These are phyloP conservation scores for Cliona cf. orientalis DNA, from an alignment of 37 sponge, comb jelly and placozoan species.

Conservation along the genomic window DNA sequence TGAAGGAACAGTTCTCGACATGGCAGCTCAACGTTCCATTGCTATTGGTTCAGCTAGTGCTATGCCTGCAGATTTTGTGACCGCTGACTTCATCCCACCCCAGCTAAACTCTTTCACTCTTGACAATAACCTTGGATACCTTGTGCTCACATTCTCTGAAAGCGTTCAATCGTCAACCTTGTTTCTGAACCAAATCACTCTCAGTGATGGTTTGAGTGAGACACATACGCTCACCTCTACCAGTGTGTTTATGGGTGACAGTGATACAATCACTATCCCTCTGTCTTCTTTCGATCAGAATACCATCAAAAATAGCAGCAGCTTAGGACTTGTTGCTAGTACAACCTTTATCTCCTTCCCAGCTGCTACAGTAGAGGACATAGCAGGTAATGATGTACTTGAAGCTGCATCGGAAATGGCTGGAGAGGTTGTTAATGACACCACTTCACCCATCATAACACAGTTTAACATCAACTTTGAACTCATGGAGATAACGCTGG, in stretches of 20 bases:
- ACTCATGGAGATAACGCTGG: constrained; percentile 59
- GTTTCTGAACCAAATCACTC: constrained; percentile 13
- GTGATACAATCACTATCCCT: constrained; percentile 35
- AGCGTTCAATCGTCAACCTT: constrained; percentile 69
- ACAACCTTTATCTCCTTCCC: constrained; percentile 68
- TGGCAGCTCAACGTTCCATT: constrained; percentile 50
- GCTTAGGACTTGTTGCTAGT: constrained; percentile 37
- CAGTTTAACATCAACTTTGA: constrained; percentile 69
- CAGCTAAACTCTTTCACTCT: constrained; percentile 51
- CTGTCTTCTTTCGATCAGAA: constrained; percentile 59
- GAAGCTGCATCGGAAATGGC: background rate
- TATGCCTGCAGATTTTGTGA: constrained; percentile 22
- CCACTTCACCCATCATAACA: constrained; percentile 52
- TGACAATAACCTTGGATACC: constrained; percentile 58
- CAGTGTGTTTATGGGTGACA: constrained; percentile 22
- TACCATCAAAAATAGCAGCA: constrained; percentile 67
- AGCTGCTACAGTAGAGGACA: constrained; percentile 61
- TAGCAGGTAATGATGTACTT: constrained; percentile 76
- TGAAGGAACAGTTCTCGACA: constrained; percentile 62
- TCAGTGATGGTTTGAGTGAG: constrained; percentile 42
- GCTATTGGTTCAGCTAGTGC: constrained; percentile 43
- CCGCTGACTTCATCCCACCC: constrained; percentile 84
- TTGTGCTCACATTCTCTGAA: constrained; percentile 85
- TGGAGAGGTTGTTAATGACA: constrained; percentile 52
- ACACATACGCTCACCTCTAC: constrained; percentile 18